phyloP scores from a whole-genome alignment of 2,797 vertebrate genomes.

The Fistularia tabacaria region DNA sequence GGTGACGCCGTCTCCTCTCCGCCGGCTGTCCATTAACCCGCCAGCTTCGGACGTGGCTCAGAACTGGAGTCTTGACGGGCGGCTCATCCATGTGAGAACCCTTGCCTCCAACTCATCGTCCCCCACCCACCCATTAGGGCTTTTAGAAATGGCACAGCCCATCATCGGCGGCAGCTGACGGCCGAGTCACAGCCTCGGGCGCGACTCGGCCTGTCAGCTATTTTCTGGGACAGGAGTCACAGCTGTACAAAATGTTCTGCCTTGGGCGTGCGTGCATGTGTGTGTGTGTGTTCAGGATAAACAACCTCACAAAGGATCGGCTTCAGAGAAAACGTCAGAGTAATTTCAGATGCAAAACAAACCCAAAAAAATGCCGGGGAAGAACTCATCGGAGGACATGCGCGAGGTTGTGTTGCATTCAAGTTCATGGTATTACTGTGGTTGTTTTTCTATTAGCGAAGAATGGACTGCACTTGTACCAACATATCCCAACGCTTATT shows the following conservation, averaged over 20 bases:
- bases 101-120: background rate
- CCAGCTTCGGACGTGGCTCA: background rate
- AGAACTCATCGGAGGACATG: no score
- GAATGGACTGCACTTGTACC: no score
- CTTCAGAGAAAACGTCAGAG: no score
- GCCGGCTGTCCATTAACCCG: slow-evolving; percentile 6
- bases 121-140: slow-evolving; percentile 9
- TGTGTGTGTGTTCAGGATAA: no score
- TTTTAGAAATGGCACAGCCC: slow-evolving; percentile 4
- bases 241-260: slow-evolving; percentile 49
- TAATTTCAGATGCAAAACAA: no score
- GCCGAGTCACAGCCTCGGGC: slow-evolving; percentile 30
- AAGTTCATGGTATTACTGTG: no score
- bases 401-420: no score
- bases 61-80: slow-evolving; percentile 5
- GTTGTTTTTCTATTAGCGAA: no score
- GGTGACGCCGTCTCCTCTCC: slow-evolving; percentile 6
- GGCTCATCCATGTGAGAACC: slow-evolving; percentile 32
- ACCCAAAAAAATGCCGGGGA: no score
- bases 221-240: slow-evolving; percentile 27
- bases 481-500: no score
- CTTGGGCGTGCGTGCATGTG: no score
- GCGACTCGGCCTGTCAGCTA: slow-evolving; percentile 24
- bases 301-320: no score
- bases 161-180: slow-evolving; percentile 3